Evolutionary conservation across 2,113 vertebrate species (phyloP).

Genomic region (Eolophus roseicapilla): DNA sequence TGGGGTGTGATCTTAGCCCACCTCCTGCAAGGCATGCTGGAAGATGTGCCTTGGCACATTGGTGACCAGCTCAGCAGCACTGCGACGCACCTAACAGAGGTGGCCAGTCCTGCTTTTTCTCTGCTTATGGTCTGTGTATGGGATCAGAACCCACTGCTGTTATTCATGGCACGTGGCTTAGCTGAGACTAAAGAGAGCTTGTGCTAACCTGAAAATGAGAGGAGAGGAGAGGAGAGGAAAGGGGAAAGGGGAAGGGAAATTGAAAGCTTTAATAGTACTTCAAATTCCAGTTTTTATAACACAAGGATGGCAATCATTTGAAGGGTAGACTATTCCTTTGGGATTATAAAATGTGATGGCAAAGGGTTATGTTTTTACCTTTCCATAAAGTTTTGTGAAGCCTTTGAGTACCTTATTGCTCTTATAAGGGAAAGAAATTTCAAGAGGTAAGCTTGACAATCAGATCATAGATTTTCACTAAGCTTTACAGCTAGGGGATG

Average conservation of each 20-base stretch:
- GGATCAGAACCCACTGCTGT: neutral
- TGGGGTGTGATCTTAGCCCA: neutral
- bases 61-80: neutral
- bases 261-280: neutral
- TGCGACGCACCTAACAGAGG: accelerated
- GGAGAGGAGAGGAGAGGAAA: too few species aligned
- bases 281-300: neutral
- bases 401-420: neutral
- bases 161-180: neutral
- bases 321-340: neutral
- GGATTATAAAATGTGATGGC: neutral
- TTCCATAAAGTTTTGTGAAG: neutral
- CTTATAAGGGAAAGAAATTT: neutral
- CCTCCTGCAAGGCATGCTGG: neutral
- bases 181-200: neutral
- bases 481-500: neutral
- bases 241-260: neutral
- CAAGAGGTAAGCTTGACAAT: neutral
- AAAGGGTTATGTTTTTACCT: neutral
- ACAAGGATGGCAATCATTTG: neutral
- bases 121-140: neutral
- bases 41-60: neutral
- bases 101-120: neutral
- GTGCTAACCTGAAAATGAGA: neutral
- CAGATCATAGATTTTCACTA: neutral